These are phyloP conservation scores for Palythoa grandiflora DNA, from an alignment of 92 coral and sea anemone species.

Conservation along the genomic window DNA sequence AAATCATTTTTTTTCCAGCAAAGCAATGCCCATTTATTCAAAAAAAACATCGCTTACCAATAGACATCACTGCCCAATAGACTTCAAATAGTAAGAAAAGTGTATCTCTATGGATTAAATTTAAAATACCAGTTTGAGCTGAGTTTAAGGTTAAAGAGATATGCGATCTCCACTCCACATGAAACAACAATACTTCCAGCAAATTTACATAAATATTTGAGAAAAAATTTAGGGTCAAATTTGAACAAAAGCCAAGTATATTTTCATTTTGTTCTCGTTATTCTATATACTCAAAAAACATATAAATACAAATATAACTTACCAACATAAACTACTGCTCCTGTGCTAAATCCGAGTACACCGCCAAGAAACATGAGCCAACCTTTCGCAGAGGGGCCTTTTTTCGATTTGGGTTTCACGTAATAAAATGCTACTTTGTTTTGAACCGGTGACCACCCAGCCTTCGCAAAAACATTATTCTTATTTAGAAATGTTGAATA, in stretches of 20 bases:
- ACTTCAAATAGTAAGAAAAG: too few species aligned
- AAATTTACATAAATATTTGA: background rate
- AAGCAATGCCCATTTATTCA: too few species aligned
- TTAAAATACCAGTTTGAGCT: too few species aligned
- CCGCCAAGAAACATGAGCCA: constrained; percentile 85
- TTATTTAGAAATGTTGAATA: constrained; percentile 38
- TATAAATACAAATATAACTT: constrained; percentile 25
- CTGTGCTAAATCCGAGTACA: constrained; percentile 61
- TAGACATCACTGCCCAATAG: too few species aligned
- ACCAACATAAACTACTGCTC: constrained; percentile 79
- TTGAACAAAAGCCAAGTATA: background rate
- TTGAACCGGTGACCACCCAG: constrained; percentile 56
- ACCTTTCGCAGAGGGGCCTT: constrained; percentile 85
- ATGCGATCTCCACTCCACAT: too few species aligned
- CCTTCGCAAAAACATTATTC: background rate
- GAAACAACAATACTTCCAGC: too few species aligned
- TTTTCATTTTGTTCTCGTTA: background rate
- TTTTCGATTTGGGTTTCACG: constrained; percentile 93
- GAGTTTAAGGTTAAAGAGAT: too few species aligned
- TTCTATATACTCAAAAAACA: background rate
- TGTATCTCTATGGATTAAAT: too few species aligned
- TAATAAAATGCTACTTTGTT: constrained; percentile 83
- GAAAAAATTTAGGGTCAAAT: background rate
- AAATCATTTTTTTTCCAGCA: too few species aligned
- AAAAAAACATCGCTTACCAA: too few species aligned